Base-by-base conservation (phyloP, 1,140 invertebrate genomes). In the Bombus huntii region DNA sequence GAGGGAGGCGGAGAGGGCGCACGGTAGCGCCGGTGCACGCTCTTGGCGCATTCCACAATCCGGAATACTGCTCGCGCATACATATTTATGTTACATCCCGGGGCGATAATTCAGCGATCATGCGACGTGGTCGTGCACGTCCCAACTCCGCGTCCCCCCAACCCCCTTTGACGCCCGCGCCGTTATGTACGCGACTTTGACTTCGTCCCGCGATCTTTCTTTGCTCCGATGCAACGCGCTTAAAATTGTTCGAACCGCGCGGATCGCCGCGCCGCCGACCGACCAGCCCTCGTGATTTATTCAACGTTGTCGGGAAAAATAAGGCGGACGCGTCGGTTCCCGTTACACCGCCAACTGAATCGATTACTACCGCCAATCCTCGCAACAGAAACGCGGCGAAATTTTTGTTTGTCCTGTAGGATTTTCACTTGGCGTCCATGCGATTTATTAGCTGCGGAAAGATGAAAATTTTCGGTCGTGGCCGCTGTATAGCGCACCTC, bases 91-190 rank as follows among this genome's bases (percentile, higher is more conserved):
- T 89, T 81, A 89, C 91, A 91, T 92, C 88, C 88, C 91, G 85
- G 86, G 88, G 92, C 92, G 92, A 94, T 94, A 94, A 94, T 94
- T 94, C 93, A 94, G 85, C 90, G 90, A 93, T 93, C 93, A 93
- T 93, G 93, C 93, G 92, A 94, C 89, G 91, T 89, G 90, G 83
- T 88, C 90, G 87, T 90, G 89, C 87, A 89, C 87, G 87, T 91
- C 87, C 47, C 87, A 85, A 91, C 81, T 87, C 85, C 81, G 15
- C 42, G 39, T 72, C 28, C 53, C 81, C 1, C 37, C 34, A 31
- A 59, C 73, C 78, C 57, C 72, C 57, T 79, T 42, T 28, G 10
- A 76, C 28, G 25, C 37, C 28, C 47, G 42, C 22, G n/a, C 31
- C 80, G 68, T n/a, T 83, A 39, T 66, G 77, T 79, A 44, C 62